phyloP scores from a whole-genome alignment of 1,140 invertebrate species.

The Lasioglossum albipes region DNA sequence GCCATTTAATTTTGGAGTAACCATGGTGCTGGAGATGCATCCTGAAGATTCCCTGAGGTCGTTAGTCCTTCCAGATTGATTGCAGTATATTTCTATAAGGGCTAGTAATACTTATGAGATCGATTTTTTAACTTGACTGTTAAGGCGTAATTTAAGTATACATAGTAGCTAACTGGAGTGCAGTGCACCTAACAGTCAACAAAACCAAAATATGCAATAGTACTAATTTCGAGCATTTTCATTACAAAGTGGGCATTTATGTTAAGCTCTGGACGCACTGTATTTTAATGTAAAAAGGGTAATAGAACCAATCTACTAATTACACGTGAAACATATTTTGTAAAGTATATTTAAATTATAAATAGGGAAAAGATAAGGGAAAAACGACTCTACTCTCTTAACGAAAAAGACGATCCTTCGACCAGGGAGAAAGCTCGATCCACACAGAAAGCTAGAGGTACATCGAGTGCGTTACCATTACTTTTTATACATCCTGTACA shows the following conservation, averaged over 20 bases:
- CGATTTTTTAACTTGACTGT: neutral
- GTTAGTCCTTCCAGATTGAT: slow-evolving; percentile 83
- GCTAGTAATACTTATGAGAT: neutral
- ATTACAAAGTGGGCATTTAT: neutral
- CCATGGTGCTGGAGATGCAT: slow-evolving; percentile 90
- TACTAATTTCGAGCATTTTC: slow-evolving; percentile 6
- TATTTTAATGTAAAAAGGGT: neutral
- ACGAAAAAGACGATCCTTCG: no score
- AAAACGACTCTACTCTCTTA: no score
- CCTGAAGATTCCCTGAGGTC: slow-evolving; percentile 94
- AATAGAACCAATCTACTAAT: neutral
- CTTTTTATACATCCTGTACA: no score
- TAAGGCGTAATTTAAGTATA: neutral
- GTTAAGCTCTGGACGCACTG: neutral
- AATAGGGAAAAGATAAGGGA: no score
- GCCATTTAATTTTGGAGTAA: slow-evolving; percentile 96
- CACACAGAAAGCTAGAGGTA: no score
- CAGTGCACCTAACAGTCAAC: neutral
- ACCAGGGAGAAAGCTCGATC: no score
- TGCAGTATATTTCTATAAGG: neutral
- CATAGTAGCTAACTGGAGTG: no score
- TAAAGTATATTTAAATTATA: neutral
- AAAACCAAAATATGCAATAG: neutral
- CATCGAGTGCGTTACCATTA: no score
- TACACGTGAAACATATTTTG: slow-evolving; percentile 3